phyloP scores from a whole-genome alignment of 2,888 invertebrate genomes.

The Gandaritis pyraliata region DNA sequence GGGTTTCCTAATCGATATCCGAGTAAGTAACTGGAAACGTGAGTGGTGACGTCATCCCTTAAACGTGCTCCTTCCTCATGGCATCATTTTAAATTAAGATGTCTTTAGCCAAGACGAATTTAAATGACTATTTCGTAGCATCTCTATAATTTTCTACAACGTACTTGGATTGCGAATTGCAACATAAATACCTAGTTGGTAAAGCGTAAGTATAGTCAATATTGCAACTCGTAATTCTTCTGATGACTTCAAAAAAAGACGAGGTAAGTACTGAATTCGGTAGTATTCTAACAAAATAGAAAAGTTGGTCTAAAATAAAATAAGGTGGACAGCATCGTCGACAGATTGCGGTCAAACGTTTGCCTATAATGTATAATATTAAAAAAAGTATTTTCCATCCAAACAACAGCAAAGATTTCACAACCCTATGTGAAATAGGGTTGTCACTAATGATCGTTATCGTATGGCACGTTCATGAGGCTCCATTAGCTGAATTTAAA shows the following conservation, averaged over 20 bases:
- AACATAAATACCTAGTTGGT: no score
- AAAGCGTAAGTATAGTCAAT: no score
- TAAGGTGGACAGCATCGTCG: no score
- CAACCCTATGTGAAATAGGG: slow-evolving; percentile 8
- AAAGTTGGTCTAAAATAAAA: no score
- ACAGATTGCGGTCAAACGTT: no score
- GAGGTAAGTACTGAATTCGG: no score
- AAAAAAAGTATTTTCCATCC: neutral
- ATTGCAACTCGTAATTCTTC: no score
- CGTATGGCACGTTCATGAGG: slow-evolving; percentile 26
- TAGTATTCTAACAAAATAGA: no score
- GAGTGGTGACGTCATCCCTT: slow-evolving; percentile 20
- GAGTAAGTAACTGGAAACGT: slow-evolving; percentile 16
- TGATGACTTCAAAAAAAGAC: no score
- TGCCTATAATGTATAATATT: no score
- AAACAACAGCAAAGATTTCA: slow-evolving; percentile 7
- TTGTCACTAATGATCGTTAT: slow-evolving; percentile 24
- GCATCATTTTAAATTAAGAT: slow-evolving; percentile 19
- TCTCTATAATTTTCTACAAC: no score
- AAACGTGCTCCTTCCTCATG: slow-evolving; percentile 12
- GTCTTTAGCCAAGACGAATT: slow-evolving; percentile 5
- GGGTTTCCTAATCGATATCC: slow-evolving; percentile 21
- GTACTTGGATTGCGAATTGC: no score
- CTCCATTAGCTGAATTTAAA: slow-evolving; percentile 56
- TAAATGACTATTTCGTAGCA: neutral